Base-by-base conservation (phyloP, 37 sponge, comb jelly and placozoan species). In the Agelas oroides region DNA sequence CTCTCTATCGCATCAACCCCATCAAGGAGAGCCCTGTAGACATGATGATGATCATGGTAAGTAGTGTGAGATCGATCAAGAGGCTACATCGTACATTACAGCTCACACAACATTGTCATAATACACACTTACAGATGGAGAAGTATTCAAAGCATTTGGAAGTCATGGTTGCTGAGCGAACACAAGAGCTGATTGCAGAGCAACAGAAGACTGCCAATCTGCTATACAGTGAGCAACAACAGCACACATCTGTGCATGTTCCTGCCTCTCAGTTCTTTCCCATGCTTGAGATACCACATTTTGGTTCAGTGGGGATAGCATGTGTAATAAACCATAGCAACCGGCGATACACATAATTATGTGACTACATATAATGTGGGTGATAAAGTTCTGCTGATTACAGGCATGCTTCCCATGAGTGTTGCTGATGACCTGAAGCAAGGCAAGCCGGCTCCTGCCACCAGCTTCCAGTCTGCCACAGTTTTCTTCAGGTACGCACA, bases 71-170 rank as follows among this genome's bases (percentile, higher is more conserved):
- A n/a, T n/a, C n/a, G n/a, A n/a, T n/a, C n/a, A n/a, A n/a, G n/a
- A n/a, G n/a, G n/a, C n/a, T n/a, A n/a, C n/a, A n/a, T n/a, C n/a
- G n/a, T n/a, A n/a, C n/a, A n/a, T n/a, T n/a, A n/a, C n/a, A n/a
- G n/a, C n/a, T n/a, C n/a, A n/a, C n/a, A n/a, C n/a, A n/a, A n/a
- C n/a, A n/a, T n/a, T n/a, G n/a, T 46, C 8, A 12, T 12, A 46
- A 30, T 69, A 21, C 11, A 1, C 11, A 27, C 1, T 15, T 76
- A 0, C 41, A 94, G 95, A 96, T 96, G 97, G 97, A 96, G 80
- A 96, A 91, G 53, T 96, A 96, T 61, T 93, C 94, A 0, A 96
- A 96, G 58, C 89, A 96, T 56, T 65, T 96, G 65, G 97, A 96
- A 69, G 79, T 80, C 15, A 70, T 96, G 27, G 97, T 96, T 5